Conservation (phyloP, 1,140 invertebrate genomes). For the Phymastichus coffea region DNA sequence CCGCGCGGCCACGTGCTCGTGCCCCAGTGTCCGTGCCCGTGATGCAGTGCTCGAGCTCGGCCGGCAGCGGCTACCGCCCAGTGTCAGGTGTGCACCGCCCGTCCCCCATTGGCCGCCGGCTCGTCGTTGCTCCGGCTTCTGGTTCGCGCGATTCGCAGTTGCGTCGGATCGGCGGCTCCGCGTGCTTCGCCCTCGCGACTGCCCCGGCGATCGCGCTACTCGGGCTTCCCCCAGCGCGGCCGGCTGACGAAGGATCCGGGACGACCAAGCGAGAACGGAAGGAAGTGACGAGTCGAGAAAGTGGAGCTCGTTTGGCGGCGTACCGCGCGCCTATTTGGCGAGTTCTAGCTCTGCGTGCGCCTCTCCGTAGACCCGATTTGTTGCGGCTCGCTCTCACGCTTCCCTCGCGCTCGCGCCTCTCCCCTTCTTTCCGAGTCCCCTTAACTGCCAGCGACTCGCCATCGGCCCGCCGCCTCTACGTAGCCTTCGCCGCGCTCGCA, state of each 20-base stretch:
- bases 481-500: too few species aligned
- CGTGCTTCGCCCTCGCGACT: neutral
- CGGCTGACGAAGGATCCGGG: neutral
- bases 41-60: too few species aligned
- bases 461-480: too few species aligned
- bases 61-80: too few species aligned
- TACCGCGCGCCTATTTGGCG: slow-evolving; percentile 11
- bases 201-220: neutral
- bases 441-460: slow-evolving; percentile 15
- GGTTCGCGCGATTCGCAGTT: too few species aligned
- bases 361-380: slow-evolving; percentile 14
- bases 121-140: too few species aligned
- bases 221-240: neutral
- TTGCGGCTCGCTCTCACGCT: slow-evolving; percentile 13
- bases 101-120: too few species aligned
- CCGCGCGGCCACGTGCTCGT: too few species aligned
- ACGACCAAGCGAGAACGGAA: slow-evolving; percentile 6
- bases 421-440: slow-evolving; percentile 20
- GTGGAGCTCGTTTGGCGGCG: slow-evolving; percentile 7
- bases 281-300: slow-evolving; percentile 19
- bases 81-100: too few species aligned
- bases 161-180: too few species aligned
- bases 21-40: too few species aligned
- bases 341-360: too few species aligned
- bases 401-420: slow-evolving; percentile 1